A percentile compares a stretch with the other conserved stretches of the same genome.
These are phyloP conservation scores for Macaca fascicularis DNA, from an alignment of 2,113 vertebrate species.

Conservation along the genomic window T2T-MFA8v1.1 NC_088387.1:76251501-76252000, in stretches of 20 bases:
- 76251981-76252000: rapidly evolving
- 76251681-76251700: neutral
- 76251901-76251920: neutral
- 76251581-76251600: neutral
- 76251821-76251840: neutral
- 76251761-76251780: neutral
- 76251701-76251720: neutral
- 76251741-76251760: neutral
- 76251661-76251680: neutral
- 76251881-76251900: neutral
- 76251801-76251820: neutral
- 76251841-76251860: neutral
- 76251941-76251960: neutral
- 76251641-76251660: neutral
- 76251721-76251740: neutral
- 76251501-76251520: neutral
- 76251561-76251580: neutral
- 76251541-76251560: neutral
- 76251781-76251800: neutral
- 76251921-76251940: neutral
- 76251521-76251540: neutral
- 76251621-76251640: neutral
- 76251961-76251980: neutral
- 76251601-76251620: neutral
- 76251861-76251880: neutral